Evolutionary conservation across 1,140 invertebrate genomes (phyloP), one percentile per base, ranked within the genome.

Genomic region (Aphis gossypii): DNA sequence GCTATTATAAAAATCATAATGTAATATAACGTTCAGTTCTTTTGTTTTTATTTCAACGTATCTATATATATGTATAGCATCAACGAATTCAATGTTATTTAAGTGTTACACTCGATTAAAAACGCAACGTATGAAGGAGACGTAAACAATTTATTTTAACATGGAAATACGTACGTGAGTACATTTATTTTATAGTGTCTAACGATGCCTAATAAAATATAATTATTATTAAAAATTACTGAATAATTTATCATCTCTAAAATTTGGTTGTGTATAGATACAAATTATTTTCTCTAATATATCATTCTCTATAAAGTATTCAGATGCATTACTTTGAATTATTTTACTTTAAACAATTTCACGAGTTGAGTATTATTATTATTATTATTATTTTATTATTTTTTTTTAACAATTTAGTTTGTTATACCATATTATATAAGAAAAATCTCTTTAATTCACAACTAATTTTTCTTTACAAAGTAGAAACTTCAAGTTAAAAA

Each of bases 191-290:
- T n/a, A n/a, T 76, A 76, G 60, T 76, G 30, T n/a, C 30, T 76
- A 76, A 76, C 60, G 60, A n/a, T n/a, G 30, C 30, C 60, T n/a
- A 76, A 76, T 76, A 76, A 76, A 76, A 76, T 76, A 76, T 76
- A 14, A 76, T 76, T 76, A 76, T 76, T n/a, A 76, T 76, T n/a
- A 76, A 76, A 76, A n/a, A 76, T 4, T n/a, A 76, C 14, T 35
- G 60, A 14, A 76, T 76, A 76, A 76, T 76, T 76, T 76, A 76
- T 76, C n/a, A 76, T 21, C 30, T 76, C n/a, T n/a, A 76, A 76
- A 76, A n/a, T 68, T 68, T 14, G 30, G 60, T n/a, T 68, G n/a
- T 68, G n/a, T 76, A 30, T n/a, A n/a, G n/a, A n/a, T 76, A 76
- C 14, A n/a, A 76, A 76, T 76, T 76, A 76, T 76, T 76, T 76